Base-by-base conservation (phyloP, 1,140 invertebrate species). In the Drosophila ambigua region DNA sequence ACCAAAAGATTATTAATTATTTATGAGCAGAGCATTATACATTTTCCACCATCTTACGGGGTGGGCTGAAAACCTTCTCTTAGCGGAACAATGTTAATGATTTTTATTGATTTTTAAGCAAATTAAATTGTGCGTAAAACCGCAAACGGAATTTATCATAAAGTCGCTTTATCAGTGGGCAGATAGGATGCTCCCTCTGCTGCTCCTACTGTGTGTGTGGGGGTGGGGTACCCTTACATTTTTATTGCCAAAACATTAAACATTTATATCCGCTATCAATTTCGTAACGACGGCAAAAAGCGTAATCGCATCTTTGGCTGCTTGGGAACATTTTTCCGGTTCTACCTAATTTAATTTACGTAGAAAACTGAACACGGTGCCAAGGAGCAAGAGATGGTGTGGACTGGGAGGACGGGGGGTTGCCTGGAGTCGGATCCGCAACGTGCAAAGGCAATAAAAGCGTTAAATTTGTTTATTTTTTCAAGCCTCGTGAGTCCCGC, bases 231-330 rank as follows among this genome's bases (percentile, higher is more conserved):
- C 58, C 74, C 78, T 62, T 85, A 62, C 68, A 77, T 88, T 88
- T 74, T 88, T 88, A 88, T 88, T 88, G 84, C 83, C 83, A 77
- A 89, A 83, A 88, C 83, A 88, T 88, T 88, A 88, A 88, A 88
- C 84, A 88, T 88, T 88, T 88, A 88, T 88, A 89, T 88, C 84
- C 84, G 83, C 83, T 88, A 88, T 88, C 83, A 88, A 88, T 88
- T 88, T 77, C 72, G 84, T 79, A 65, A 72, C 62, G 83, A 75
- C 75, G 79, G 35, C 57, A 59, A 73, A 80, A 62, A 79, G 51
- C 68, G 79, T 88, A 88, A 88, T 88, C 83, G 83, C 68, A 83
- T 83, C 81, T 68, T 61, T 73, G 78, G 48, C 35, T 46, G 59
- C 51, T 52, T 67, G 69, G 61, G 51, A 51, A 26, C 71, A 87